Evolutionary conservation across 2,797 vertebrate genomes (phyloP).

Genomic region (Ara ararauna): DNA sequence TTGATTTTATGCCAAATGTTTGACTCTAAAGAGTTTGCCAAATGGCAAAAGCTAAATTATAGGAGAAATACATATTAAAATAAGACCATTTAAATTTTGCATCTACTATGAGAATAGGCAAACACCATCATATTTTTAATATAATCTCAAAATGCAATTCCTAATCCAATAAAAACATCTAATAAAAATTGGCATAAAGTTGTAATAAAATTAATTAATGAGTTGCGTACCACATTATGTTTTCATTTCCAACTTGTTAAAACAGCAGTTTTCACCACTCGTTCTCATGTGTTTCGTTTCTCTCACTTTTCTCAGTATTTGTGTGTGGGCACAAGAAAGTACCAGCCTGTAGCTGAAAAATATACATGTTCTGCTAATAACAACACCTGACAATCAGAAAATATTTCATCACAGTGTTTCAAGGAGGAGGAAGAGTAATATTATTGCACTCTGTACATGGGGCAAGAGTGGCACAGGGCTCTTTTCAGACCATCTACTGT

Average conservation of each 20-base stretch:
- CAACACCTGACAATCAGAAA: not conserved
- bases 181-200: slow-evolving; percentile 44
- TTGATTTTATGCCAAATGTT: slow-evolving; percentile 56
- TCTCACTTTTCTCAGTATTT: slow-evolving; percentile 12
- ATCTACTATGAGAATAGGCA: slow-evolving; percentile 43
- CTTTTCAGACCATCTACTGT: not conserved
- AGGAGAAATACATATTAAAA: slow-evolving; percentile 45
- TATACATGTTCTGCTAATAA: not conserved
- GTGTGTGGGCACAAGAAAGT: not conserved
- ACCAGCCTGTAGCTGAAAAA: not conserved
- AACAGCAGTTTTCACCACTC: slow-evolving; percentile 5
- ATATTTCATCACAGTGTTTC: not conserved
- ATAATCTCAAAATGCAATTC: slow-evolving; percentile 42
- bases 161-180: slow-evolving; percentile 38
- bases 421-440: not conserved
- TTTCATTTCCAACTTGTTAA: slow-evolving; percentile 61
- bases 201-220: slow-evolving; percentile 55
- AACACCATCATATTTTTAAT: slow-evolving; percentile 16
- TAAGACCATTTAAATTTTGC: slow-evolving; percentile 51
- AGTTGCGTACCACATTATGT: slow-evolving; percentile 9
- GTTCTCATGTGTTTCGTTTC: not conserved
- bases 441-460: not conserved
- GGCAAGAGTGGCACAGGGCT: not conserved
- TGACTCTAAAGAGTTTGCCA: slow-evolving; percentile 32
- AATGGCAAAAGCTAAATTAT: slow-evolving; percentile 28